Base-by-base conservation (phyloP, 2,888 invertebrate genomes). In the Cyclophora albipunctata region DNA sequence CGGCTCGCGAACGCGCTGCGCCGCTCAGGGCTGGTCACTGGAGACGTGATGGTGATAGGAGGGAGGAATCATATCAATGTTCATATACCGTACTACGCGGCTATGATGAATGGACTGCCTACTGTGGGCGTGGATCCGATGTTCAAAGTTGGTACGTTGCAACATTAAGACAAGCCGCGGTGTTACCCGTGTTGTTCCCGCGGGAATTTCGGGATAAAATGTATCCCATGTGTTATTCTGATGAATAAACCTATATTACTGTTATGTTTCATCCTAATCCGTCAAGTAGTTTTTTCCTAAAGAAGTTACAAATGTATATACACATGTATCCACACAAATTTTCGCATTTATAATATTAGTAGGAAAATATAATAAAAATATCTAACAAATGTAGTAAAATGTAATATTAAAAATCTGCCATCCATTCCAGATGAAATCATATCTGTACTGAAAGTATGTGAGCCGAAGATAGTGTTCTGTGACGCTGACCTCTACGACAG, bases 31-130 rank as follows among this genome's bases (percentile, higher is more conserved):
- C 53, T 74, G 2, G 57, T 61, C 4, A 78, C 81, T 0, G 85
- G 84, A 1, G 82, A 83, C 42, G 73, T 81, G 0, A 44, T 85
- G 34, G 77, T 78, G 3, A 50, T 85, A 3, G 71, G 78, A 0
- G 86, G 84, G 0, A 66, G 55, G 41, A 84, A 85, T 53, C 84
- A 86, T 46, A 55, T 84, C 5, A 75, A 85, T 43, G 53, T 84
- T 0, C 72, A 76, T 47, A 77, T 85, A 45, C 84, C 85, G 0
- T 79, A 65, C 60, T 80, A 76, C 33, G 80, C 85, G 1, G 83
- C 76, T 2, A 49, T 81, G 0, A 52, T 81, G 48, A 81, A 77
- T 35, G 85, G 85, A 0, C 50, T 75, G 6, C 78, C 84, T 0
- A 52, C 84, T 0, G 64, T 71, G 47, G 83, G 80, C 0, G 72